Percentiles rank a stretch among this genome's conserved stretches.
Conservation (phyloP, 2,888 invertebrate genomes). For the Troilus luridus region DNA sequence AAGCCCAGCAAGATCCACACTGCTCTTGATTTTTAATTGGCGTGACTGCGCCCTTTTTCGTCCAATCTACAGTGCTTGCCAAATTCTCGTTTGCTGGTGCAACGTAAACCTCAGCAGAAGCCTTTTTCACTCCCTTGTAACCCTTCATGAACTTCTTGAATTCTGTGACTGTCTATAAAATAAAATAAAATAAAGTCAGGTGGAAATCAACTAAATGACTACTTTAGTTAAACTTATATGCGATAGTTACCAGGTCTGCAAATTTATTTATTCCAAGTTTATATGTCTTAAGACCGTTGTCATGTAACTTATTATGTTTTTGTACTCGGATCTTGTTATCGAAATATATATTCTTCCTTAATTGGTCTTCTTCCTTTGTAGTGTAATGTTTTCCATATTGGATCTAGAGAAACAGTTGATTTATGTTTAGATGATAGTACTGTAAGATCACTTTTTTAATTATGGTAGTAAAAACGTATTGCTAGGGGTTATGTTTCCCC, state of each 20-base stretch:
- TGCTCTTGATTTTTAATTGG: conserved; percentile 88
- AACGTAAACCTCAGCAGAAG: not conserved
- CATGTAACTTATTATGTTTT: conserved; percentile 27
- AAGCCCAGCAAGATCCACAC: conserved; percentile 87
- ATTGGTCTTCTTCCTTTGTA: not conserved
- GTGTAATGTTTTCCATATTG: not conserved
- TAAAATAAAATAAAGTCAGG: not conserved
- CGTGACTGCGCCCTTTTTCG: conserved; percentile 86
- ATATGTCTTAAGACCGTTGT: conserved; percentile 1
- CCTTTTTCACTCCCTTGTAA: not conserved
- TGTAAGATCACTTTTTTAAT: not conserved
- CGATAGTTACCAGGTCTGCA: not conserved
- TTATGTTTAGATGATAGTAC: not conserved
- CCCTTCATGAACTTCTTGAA: conserved; percentile 5
- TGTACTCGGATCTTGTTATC: not conserved
- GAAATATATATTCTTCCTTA: conserved; percentile 16
- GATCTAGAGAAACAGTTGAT: not conserved
- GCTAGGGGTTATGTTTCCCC: not conserved
- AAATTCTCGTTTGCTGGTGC: not conserved
- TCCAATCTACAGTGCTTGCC: conserved; percentile 85
- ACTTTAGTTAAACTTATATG: not conserved
- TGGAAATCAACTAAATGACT: too few species aligned
- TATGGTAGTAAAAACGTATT: not conserved
- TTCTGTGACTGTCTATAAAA: not conserved
- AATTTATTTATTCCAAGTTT: conserved; percentile 14